Evolutionary conservation across 2,888 invertebrate species (phyloP), one percentile per base, ranked within the genome.

Genomic region (Sphaeridia pumilis): DNA sequence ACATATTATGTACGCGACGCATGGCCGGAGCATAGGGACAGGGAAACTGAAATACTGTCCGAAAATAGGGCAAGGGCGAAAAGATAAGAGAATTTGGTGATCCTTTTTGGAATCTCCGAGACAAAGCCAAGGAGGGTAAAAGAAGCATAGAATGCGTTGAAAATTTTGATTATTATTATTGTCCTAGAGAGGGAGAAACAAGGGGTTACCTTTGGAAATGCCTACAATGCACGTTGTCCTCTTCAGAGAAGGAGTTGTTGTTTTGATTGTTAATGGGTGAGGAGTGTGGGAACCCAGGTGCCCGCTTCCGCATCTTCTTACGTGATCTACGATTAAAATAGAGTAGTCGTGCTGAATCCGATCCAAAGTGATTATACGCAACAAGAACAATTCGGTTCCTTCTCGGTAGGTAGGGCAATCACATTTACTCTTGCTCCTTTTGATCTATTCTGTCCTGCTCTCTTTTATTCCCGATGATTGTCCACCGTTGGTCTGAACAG

Each of bases 261-360:
- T 43, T n/a, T n/a, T n/a, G 44, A 44, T 53, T 27, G 45, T 55
- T 51, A 56, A 49, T 49, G 52, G 55, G 53, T 53, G 49, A 53
- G 46, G 53, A 61, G 58, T 59, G 61, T 61, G 61, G 59, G 61
- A 61, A 61, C 41, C 61, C 59, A 59, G 59, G 59, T 61, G 58
- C 55, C 41, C 47, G 46, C 41, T 54, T 38, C 20, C 17, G 31
- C 5, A 17, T n/a, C n/a, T 38, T 38, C 38, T 38, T 38, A 38
- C 38, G 38, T 38, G 38, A 38, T 38, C 38, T 17, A 17, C n/a
- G n/a, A n/a, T n/a, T n/a, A n/a, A n/a, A n/a, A n/a, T n/a, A n/a
- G n/a, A n/a, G n/a, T n/a, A n/a, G n/a, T n/a, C n/a, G n/a, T n/a
- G n/a, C n/a, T n/a, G n/a, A n/a, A n/a, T n/a, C n/a, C n/a, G n/a